Conservation (phyloP, 92 coral and sea anemone genomes). For the Epizoanthus stellaris region DNA sequence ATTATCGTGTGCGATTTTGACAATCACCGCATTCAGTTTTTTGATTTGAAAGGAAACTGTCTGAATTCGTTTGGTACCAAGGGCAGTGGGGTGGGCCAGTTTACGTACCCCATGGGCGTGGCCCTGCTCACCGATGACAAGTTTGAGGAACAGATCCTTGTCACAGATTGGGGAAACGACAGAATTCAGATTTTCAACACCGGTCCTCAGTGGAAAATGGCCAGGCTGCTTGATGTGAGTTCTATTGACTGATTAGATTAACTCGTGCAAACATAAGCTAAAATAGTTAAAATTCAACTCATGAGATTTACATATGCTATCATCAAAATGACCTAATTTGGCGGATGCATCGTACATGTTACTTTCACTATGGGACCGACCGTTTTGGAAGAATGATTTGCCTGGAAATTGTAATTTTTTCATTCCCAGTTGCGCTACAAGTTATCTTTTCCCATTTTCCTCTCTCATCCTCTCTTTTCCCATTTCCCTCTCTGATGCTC, state of each 20-base stretch:
- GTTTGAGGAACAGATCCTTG: slow-evolving; percentile 74
- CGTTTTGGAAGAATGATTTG: no score
- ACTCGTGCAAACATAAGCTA: no score
- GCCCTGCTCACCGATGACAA: slow-evolving; percentile 68
- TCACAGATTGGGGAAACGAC: slow-evolving; percentile 92
- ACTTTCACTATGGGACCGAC: no score
- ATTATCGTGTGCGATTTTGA: slow-evolving; percentile 88
- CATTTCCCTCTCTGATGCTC: no score
- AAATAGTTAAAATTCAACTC: no score
- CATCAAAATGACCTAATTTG: no score
- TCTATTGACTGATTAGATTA: not conserved
- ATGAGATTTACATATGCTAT: no score
- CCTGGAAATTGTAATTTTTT: no score
- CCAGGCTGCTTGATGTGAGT: slow-evolving; percentile 48
- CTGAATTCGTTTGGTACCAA: slow-evolving; percentile 82
- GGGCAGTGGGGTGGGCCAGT: slow-evolving; percentile 81
- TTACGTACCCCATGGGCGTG: slow-evolving; percentile 78
- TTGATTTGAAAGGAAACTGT: slow-evolving; percentile 69
- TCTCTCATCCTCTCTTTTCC: no score
- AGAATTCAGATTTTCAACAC: slow-evolving; percentile 78
- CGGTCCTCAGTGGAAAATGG: slow-evolving; percentile 73
- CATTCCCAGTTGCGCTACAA: no score
- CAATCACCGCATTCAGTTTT: slow-evolving; percentile 89
- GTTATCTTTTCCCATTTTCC: no score
- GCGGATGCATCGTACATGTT: no score